Percentiles rank a stretch among this genome's conserved stretches.
These are phyloP conservation scores for Cyprinodon diabolis DNA, from an alignment of 2,797 vertebrate genomes.

Conservation along the genomic window DNA sequence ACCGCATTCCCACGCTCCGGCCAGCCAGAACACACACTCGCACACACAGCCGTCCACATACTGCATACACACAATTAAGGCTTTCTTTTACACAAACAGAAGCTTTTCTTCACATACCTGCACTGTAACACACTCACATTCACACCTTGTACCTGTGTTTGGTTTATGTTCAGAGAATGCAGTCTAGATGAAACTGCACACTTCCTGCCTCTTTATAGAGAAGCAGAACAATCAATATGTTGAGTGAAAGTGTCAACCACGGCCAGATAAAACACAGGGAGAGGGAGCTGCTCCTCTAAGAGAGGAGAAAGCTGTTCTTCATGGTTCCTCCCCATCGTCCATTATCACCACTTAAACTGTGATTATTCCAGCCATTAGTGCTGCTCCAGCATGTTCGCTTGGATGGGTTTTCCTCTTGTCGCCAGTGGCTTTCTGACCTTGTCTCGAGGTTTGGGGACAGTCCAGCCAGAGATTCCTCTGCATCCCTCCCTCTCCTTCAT, in stretches of 20 bases:
- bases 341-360: conserved; percentile 69
- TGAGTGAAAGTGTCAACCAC: conserved; percentile 3
- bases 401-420: conserved; percentile 64
- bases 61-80: conserved; percentile 30
- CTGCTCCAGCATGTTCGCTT: conserved; percentile 29
- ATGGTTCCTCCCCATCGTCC: conserved; percentile 41
- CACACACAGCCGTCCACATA: conserved; percentile 21
- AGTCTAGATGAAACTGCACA: neutral
- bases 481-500: conserved; percentile 65
- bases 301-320: conserved; percentile 38
- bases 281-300: conserved; percentile 20
- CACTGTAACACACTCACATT: conserved; percentile 35
- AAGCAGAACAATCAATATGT: neutral
- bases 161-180: neutral
- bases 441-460: conserved; percentile 74
- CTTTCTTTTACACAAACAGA: conserved; percentile 21
- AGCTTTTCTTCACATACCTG: conserved; percentile 32
- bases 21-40: conserved; percentile 58
- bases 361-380: conserved; percentile 63
- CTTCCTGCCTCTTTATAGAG: neutral
- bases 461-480: conserved; percentile 77
- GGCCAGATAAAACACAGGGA: neutral
- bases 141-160: conserved; percentile 1
- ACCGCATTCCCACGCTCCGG: conserved; percentile 83
- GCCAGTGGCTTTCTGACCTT: conserved; percentile 80